These are phyloP conservation scores for Argyra leucocephala DNA, from an alignment of 2,888 invertebrate species.

Conservation along the genomic window DNA sequence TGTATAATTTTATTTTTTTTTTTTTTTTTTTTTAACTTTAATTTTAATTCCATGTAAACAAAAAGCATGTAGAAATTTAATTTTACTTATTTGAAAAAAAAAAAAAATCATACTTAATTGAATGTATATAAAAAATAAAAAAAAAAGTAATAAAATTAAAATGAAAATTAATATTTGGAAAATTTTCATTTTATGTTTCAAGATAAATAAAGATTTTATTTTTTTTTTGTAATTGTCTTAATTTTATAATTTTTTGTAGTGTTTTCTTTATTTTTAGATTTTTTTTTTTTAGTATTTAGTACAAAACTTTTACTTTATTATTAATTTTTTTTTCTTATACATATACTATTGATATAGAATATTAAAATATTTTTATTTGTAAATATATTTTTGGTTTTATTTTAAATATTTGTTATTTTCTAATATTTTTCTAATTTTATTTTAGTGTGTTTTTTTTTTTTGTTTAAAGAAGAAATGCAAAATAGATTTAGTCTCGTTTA, in stretches of 20 bases:
- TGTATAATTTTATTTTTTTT: neutral
- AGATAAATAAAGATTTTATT: neutral
- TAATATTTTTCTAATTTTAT: no score
- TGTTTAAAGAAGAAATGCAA: neutral
- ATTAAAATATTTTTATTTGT: no score
- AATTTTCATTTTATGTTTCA: neutral
- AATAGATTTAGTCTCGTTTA: neutral
- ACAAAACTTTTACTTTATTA: no score
- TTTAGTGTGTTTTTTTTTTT: no score
- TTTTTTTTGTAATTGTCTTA: neutral
- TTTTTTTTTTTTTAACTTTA: neutral
- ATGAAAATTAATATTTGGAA: neutral
- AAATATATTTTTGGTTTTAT: neutral
- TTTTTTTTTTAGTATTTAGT: no score
- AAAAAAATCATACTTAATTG: neutral
- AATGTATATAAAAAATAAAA: neutral
- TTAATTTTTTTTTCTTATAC: no score
- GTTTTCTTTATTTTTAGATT: neutral
- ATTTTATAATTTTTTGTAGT: neutral
- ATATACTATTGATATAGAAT: no score
- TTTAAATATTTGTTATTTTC: neutral
- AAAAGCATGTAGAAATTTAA: neutral
- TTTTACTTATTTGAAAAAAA: neutral
- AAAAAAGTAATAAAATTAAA: no score
- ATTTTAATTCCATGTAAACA: neutral